These are phyloP conservation scores for Hyles euphorbiae DNA, from an alignment of 1,140 invertebrate genomes.

Conservation along the genomic window DNA sequence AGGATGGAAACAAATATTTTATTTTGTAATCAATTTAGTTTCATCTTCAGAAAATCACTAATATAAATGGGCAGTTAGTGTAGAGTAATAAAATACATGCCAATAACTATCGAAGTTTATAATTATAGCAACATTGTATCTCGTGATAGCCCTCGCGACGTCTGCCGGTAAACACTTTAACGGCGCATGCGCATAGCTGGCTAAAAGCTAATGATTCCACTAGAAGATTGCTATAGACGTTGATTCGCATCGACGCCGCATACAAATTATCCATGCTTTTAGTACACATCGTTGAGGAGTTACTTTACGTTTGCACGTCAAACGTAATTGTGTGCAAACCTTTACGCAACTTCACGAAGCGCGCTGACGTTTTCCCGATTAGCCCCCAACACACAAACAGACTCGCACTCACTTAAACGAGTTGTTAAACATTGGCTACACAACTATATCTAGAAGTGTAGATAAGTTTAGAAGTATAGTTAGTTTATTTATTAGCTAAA, in stretches of 20 bases:
- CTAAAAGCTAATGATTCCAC: constrained; percentile 41
- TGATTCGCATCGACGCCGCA: constrained; percentile 38
- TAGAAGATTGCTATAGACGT: constrained; percentile 45
- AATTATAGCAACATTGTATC: constrained; percentile 2
- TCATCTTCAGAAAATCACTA: too few relatives aligned
- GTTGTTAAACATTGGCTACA: too few relatives aligned
- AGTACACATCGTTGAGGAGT: constrained; percentile 10
- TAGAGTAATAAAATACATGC: neutral
- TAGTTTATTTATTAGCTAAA: too few relatives aligned
- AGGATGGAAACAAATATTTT: too few relatives aligned
- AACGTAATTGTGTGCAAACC: constrained; percentile 18
- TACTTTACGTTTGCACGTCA: constrained; percentile 14
- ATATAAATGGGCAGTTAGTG: too few relatives aligned
- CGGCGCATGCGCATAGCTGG: constrained; percentile 21
- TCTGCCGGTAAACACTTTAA: constrained; percentile 2
- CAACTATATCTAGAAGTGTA: too few relatives aligned
- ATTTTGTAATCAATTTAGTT: too few relatives aligned
- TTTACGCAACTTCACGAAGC: constrained; percentile 14
- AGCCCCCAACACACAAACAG: too few relatives aligned
- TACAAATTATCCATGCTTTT: constrained; percentile 41
- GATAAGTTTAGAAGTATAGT: too few relatives aligned
- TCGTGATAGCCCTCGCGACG: constrained; percentile 11
- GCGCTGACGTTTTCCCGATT: too few relatives aligned
- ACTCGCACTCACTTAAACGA: too few relatives aligned
- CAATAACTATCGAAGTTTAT: neutral